Evolutionary conservation across 2,888 invertebrate species (phyloP).

Genomic region (Pimpla rufipes): DNA sequence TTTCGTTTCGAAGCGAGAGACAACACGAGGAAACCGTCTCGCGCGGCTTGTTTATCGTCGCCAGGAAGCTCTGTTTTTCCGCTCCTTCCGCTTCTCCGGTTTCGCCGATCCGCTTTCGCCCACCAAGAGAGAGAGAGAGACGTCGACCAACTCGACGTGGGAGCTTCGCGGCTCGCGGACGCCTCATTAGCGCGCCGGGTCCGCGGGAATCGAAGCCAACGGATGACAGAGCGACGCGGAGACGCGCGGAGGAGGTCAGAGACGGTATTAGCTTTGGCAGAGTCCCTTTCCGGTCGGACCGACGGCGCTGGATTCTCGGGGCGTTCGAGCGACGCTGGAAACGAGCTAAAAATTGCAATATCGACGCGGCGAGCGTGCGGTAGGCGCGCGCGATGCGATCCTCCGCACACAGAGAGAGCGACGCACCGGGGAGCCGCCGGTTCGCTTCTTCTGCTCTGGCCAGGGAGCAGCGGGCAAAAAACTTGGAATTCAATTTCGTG

Average conservation of each 20-base stretch:
- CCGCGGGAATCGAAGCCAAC: slow-evolving; percentile 2
- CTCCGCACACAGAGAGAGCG: slow-evolving; percentile 11
- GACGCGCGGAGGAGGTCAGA: neutral
- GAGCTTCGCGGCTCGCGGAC: neutral
- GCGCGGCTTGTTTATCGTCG: slow-evolving; percentile 41
- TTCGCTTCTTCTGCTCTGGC: slow-evolving; percentile 28
- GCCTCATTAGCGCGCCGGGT: slow-evolving; percentile 11
- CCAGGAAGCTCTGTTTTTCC: slow-evolving; percentile 20
- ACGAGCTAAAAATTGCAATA: slow-evolving; percentile 67
- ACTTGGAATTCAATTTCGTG: slow-evolving; percentile 68
- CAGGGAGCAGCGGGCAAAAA: slow-evolving; percentile 60
- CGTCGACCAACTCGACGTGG: neutral
- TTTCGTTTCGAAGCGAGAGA: slow-evolving; percentile 24
- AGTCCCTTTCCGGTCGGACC: slow-evolving; percentile 30
- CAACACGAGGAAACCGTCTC: slow-evolving; percentile 34
- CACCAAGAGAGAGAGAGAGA: neutral
- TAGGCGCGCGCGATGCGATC: slow-evolving; percentile 8
- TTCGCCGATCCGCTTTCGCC: slow-evolving; percentile 11
- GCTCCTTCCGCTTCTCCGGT: slow-evolving; percentile 8
- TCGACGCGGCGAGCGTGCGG: slow-evolving; percentile 55
- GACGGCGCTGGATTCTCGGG: slow-evolving; percentile 10
- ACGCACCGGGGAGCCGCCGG: neutral
- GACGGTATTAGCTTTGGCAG: slow-evolving; percentile 42
- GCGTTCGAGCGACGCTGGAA: slow-evolving; percentile 8
- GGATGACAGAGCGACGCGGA: neutral